phyloP scores from a whole-genome alignment of 2,888 invertebrate species.

The Drosophila multiciliata region DNA sequence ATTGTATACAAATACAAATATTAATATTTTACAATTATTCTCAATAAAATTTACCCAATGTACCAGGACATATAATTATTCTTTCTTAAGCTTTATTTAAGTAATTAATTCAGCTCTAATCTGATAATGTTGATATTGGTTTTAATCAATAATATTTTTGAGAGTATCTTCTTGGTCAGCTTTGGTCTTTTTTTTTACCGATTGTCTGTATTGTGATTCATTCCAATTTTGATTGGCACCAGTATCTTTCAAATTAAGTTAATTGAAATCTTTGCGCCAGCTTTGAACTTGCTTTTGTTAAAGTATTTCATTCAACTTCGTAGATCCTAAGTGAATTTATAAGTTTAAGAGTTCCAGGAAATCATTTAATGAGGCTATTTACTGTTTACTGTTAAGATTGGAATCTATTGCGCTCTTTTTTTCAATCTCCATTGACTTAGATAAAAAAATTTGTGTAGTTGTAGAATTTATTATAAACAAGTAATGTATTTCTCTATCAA shows the following conservation, averaged over 20 bases:
- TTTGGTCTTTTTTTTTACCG: neutral
- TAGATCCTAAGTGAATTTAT: constrained; percentile 30
- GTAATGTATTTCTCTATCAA: neutral
- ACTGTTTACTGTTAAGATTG: neutral
- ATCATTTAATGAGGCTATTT: constrained; percentile 1
- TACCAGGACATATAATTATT: neutral
- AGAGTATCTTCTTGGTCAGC: neutral
- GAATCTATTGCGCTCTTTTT: neutral
- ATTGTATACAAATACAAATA: neutral
- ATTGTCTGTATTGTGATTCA: constrained; percentile 25
- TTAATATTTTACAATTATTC: neutral
- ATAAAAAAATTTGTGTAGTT: neutral
- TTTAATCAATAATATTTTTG: neutral
- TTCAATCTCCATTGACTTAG: neutral
- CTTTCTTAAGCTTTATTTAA: neutral
- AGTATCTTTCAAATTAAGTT: constrained; percentile 30
- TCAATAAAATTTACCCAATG: neutral
- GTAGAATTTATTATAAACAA: neutral
- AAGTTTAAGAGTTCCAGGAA: constrained; percentile 7
- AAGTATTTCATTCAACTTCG: constrained; percentile 31
- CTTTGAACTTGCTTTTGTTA: constrained; percentile 4
- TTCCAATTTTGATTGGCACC: constrained; percentile 11
- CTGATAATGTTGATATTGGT: neutral
- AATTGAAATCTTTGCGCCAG: constrained; percentile 20
- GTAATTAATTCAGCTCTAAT: neutral